A percentile compares a stretch with the other conserved stretches of the same genome.
phyloP scores from a whole-genome alignment of 2,797 vertebrate genomes.

The Centroberyx gerrardi region DNA sequence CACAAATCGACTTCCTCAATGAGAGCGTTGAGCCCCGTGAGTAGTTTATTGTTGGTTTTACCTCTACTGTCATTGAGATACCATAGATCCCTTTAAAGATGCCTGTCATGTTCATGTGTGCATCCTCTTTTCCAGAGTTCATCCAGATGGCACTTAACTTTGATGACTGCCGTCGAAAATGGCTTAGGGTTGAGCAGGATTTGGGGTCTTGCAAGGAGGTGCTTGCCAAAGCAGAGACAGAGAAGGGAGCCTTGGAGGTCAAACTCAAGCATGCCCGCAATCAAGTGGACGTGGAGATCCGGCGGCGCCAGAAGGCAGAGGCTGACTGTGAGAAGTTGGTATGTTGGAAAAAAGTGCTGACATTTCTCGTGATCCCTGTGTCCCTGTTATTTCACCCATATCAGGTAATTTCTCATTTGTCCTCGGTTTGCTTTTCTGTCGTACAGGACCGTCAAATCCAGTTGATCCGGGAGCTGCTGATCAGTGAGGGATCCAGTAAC shows the following conservation, averaged over 20 bases:
- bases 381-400: neutral
- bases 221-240: constrained; percentile 92
- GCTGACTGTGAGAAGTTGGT: constrained; percentile 95
- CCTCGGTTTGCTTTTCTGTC: neutral
- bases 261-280: constrained; percentile 98
- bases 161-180: constrained; percentile 91
- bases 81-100: neutral
- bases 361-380: neutral
- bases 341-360: constrained; percentile 52
- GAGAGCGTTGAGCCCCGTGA: constrained; percentile 93
- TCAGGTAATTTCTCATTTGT: neutral
- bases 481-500: constrained; percentile 92
- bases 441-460: constrained; percentile 95
- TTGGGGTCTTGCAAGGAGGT: constrained; percentile 89
- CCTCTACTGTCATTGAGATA: neutral
- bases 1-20: constrained; percentile 90
- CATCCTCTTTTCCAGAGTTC: constrained; percentile 87
- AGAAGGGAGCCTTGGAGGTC: constrained; percentile 92
- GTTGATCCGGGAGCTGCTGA: constrained; percentile 95
- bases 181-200: constrained; percentile 89
- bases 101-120: neutral
- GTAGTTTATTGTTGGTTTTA: constrained; percentile 66
- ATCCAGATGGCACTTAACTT: constrained; percentile 94
- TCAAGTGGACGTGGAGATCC: constrained; percentile 97
- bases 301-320: constrained; percentile 94